Conservation (phyloP, 2,113 vertebrate genomes). For the Centropus unirufus region DNA sequence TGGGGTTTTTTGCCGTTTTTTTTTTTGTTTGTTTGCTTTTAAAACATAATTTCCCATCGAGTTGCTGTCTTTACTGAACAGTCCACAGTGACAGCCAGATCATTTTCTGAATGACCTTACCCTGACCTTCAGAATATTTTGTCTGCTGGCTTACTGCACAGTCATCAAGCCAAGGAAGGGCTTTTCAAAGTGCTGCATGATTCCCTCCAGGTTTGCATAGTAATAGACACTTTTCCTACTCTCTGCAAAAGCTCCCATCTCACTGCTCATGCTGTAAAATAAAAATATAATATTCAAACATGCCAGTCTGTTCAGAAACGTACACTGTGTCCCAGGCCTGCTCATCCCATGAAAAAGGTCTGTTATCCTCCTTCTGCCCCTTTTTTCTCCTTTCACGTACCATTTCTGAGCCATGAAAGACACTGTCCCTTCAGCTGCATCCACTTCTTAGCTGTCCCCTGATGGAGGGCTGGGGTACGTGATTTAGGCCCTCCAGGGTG, state of each 20-base stretch:
- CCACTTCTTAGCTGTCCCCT: neutral
- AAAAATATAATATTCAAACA: neutral
- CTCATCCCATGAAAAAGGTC: neutral
- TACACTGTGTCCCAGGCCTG: neutral
- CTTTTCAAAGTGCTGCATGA: neutral
- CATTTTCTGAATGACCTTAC: neutral
- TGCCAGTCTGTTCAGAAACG: neutral
- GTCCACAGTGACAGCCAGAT: neutral
- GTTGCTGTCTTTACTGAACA: neutral
- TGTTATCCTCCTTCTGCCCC: neutral
- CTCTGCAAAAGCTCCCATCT: neutral
- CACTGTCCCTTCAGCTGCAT: neutral
- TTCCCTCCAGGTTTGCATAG: neutral
- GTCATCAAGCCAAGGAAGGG: neutral
- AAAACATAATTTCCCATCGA: neutral
- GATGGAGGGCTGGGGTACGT: neutral
- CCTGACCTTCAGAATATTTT: neutral
- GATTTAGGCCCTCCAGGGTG: neutral
- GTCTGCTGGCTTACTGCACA: neutral
- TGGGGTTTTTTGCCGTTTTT: neutral
- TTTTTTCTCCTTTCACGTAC: neutral
- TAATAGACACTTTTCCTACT: neutral
- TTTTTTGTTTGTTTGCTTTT: neutral
- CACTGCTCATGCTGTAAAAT: neutral
- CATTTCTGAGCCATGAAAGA: neutral